Evolutionary conservation across 2,113 vertebrate species (phyloP), one percentile per base, ranked within the genome.

Genomic region (Cyanistes caeruleus): DNA sequence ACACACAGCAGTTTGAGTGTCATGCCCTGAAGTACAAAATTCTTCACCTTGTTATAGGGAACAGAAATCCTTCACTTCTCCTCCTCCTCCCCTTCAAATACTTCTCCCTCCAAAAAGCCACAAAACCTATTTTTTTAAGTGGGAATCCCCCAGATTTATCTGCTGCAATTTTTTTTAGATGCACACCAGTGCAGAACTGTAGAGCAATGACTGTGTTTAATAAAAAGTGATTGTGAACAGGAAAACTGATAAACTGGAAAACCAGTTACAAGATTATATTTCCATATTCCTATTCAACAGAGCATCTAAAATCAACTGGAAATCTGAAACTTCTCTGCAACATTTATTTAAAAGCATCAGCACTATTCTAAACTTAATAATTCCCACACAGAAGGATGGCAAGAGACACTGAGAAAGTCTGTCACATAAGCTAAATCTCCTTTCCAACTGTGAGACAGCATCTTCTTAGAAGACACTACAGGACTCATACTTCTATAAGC

Each of bases 141-240:
- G 11, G 4, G 10, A 14, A 18, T 11, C 1, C 6, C 0, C 0
- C 5, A 24, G 56, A 30, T 59, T 51, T 60, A 39, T 33, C 20
- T 27, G 24, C 55, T 51, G 44, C 1, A 0, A 20, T 1, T 35
- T 19, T 41, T 56, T 30, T 24, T 5, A 4, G 18, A 7, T 7
- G 15, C 10, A 46, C n/a, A 35, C 16, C 3, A 39, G 6, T 51
- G 20, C 21, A 88, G 28, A 79, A 43, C 48, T 46, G 7, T 5
- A 83, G 28, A 60, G 3, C 37, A 67, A 15, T 43, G 4, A 49
- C 16, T 49, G 19, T 69, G 18, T 35, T 55, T 52, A 25, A 41
- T 9, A 55, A 44, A 53, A 80, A 80, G 31, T 4, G 4, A 59
- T 5, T 49, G 19, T 13, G 43, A 63, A 44, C 1, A 21, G 43